Percentiles rank a stretch among this genome's conserved stretches.
These are phyloP conservation scores for Lepisosteus osseus DNA, from an alignment of 2,113 vertebrate genomes.

Conservation along the genomic window DNA sequence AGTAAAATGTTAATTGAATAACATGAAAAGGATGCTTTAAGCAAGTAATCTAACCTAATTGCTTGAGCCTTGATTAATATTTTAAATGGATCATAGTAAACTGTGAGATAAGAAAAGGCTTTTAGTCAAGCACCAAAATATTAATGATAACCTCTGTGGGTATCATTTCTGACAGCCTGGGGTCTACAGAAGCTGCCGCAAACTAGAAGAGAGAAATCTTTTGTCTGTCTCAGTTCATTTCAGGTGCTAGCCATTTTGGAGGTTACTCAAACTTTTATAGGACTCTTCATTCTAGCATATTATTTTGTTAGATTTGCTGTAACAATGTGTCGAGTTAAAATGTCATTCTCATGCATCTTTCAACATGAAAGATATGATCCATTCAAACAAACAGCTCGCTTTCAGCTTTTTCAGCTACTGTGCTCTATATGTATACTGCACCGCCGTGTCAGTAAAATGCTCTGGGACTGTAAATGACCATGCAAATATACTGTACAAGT, in stretches of 20 bases:
- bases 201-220: neutral
- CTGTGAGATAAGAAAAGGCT: slow-evolving; percentile 1
- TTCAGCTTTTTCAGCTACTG: too few species aligned
- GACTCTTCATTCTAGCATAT: too few species aligned
- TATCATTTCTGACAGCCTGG: neutral
- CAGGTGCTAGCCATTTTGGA: too few species aligned
- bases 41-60: slow-evolving; percentile 11
- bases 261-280: too few species aligned
- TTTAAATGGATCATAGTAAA: slow-evolving; percentile 4
- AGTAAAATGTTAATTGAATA: neutral
- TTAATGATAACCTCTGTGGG: neutral
- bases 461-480: too few species aligned
- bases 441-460: too few species aligned
- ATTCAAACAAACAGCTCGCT: too few species aligned
- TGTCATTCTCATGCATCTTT: slow-evolving; percentile 15
- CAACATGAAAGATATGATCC: slow-evolving; percentile 10
- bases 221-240: neutral
- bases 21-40: neutral
- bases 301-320: too few species aligned
- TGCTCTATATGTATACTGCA: too few species aligned
- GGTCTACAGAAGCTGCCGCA: neutral
- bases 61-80: slow-evolving; percentile 6
- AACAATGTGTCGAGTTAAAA: neutral
- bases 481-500: too few species aligned
- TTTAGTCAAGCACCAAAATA: neutral